Conservation (phyloP, 2,113 vertebrate genomes). For the Sander vitreus region DNA sequence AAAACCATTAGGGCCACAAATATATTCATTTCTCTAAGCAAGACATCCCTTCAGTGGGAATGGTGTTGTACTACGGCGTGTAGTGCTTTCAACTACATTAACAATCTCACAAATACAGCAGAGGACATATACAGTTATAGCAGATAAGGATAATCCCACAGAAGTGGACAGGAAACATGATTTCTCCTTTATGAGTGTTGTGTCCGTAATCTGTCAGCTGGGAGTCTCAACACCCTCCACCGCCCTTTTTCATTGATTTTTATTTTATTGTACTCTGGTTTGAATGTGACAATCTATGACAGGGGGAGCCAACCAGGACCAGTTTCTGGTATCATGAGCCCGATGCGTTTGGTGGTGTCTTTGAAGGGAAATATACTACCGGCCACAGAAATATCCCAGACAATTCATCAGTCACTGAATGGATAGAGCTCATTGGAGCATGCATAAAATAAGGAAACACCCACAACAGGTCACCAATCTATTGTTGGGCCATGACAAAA, state of each 20-base stretch:
- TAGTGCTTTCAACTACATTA: slow-evolving; percentile 50
- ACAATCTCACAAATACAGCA: slow-evolving; percentile 20
- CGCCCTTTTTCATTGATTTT: slow-evolving; percentile 51
- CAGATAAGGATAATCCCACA: slow-evolving; percentile 60
- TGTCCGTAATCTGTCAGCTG: slow-evolving; percentile 67
- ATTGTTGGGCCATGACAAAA: not conserved
- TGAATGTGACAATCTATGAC: slow-evolving; percentile 63
- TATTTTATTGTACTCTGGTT: slow-evolving; percentile 47
- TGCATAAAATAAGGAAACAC: slow-evolving; percentile 17
- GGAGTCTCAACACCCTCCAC: slow-evolving; percentile 19
- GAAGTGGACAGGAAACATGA: slow-evolving; percentile 48
- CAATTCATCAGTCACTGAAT: not conserved
- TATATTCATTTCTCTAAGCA: not conserved
- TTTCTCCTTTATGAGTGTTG: slow-evolving; percentile 41
- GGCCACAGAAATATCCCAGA: slow-evolving; percentile 12
- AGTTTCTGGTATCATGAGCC: slow-evolving; percentile 23
- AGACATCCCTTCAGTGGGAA: slow-evolving; percentile 12
- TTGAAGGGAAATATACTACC: slow-evolving; percentile 43
- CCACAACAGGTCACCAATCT: slow-evolving; percentile 13
- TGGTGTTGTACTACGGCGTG: not conserved
- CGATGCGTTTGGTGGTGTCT: slow-evolving; percentile 20
- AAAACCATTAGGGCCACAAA: slow-evolving; percentile 26
- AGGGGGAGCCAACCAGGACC: slow-evolving; percentile 12
- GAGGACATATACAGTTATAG: slow-evolving; percentile 18
- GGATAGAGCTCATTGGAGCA: slow-evolving; percentile 7